Base-by-base conservation (phyloP, 2,888 invertebrate genomes). In the Sipha maydis region DNA sequence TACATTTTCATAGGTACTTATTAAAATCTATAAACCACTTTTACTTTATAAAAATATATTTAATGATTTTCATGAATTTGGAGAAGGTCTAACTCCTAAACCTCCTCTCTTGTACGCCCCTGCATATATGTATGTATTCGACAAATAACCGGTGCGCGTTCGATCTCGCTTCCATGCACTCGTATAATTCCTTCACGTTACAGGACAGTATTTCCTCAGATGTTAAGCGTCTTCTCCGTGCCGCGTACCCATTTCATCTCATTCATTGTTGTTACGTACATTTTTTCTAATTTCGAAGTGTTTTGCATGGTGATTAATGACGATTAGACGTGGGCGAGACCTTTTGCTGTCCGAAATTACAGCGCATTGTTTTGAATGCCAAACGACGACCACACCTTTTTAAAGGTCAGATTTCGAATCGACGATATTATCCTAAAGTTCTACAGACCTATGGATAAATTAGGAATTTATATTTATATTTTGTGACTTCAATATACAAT, bases 361-460 rank as follows among this genome's bases (percentile, higher is more conserved):
- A 21, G 34, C 54, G 25, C 75, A 61, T 61, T 67, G 38, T 80
- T 88, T 82, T 80, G 82, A 88, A 88, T 88, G 88, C 80, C 88
- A 88, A 80, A 88, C 82, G 38, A 88, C 80, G 61, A 82, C 88
- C 86, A 82, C 88, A 82, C 88, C 88, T 88, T 88, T 75, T 88
- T 82, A 88, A 88, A 88, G 88, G 88, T 88, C 88, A 75, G 19
- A 38, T 41, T 61, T 79, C 54, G 7, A 71, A 48, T 38, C 38
- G 38, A 76, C 79, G 21, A 71, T 71, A 79, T 86, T 56, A 69
- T 86, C 77, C 28, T 67, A 67, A 77, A 77, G 84, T 84, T 83
- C 76, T 84, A 61, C 61, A 84, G 34, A n/a, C 54, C 34, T 34
- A n/a, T 11, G 61, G 76, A 67, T 41, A n/a, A 67, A 80, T 83